Base-by-base conservation (phyloP, 1,140 invertebrate genomes). In the Cataglyphis hispanica region DNA sequence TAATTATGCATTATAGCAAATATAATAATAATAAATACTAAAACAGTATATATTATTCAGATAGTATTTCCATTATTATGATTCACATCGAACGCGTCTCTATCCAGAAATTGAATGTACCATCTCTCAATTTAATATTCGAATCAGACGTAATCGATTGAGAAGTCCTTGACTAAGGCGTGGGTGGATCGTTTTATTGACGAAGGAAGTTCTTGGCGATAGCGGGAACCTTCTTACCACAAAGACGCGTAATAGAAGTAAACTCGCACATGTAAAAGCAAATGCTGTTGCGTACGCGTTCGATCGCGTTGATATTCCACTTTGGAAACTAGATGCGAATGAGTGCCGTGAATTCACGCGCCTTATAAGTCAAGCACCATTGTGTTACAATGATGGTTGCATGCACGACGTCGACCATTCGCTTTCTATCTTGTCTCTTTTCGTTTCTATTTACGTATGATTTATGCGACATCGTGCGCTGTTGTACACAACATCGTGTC, bases 401-500 rank as follows among this genome's bases (percentile, higher is more conserved):
- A 60, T 53, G 50, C 78, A 27, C 60, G 66, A 72, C 37, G 67
- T 40, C 78, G 66, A 22, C 77, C 77, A 40, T 72, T 83, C 78
- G 67, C 78, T 83, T 83, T 83, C 67, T 60, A 83, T 74, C 56
- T 83, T 34, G 67, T 40, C 67, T 83, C 40, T 83, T 83, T 83
- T 83, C 53, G 43, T 83, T 83, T 72, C 78, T 83, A 83, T 83
- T 74, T 83, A 83, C 67, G 67, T 83, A 72, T 83, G 78, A 83
- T 83, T 83, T 83, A 83, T 83, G 67, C 78, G 67, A 72, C 53
- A 83, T 56, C 53, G 63, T 19, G 16, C 53, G 25, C 53, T 81
- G 53, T 81, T 58, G 66, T 31, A 8, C 56, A 72, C 78, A 72
- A 70, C 77, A 56, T 11, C 50, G 31, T 72, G 50, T 81, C 34